phyloP scores from a whole-genome alignment of 2,797 vertebrate genomes.

The Hippopotamyrus pictus region DNA sequence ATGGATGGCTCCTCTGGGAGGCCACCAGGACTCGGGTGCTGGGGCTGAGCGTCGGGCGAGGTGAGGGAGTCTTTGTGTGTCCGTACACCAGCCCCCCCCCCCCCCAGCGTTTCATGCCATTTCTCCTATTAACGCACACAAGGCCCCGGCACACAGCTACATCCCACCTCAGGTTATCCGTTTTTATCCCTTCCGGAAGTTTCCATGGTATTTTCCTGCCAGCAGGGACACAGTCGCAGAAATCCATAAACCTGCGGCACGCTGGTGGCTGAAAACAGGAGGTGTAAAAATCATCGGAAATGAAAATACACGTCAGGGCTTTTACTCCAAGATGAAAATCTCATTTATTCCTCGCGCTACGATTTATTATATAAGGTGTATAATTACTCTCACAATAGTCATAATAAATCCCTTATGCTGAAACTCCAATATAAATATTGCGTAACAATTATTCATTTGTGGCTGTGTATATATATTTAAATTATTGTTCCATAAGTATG shows the following conservation, averaged over 20 bases:
- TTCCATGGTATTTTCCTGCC: neutral
- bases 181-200: neutral
- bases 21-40: neutral
- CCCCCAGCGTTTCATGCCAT: neutral
- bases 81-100: neutral
- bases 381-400: neutral
- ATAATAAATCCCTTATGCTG: neutral
- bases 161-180: neutral
- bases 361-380: neutral
- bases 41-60: slow-evolving; percentile 6
- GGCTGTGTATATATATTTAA: neutral
- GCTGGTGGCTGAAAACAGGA: neutral
- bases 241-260: neutral
- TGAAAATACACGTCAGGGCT: neutral
- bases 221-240: neutral
- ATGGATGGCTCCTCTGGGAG: slow-evolving; percentile 86
- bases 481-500: neutral
- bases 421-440: neutral
- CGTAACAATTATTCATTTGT: neutral
- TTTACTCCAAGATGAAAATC: neutral
- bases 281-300: slow-evolving; percentile 3
- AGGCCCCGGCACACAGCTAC: neutral
- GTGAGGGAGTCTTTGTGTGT: slow-evolving; percentile 26
- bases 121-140: neutral
- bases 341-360: neutral